These are phyloP conservation scores for Ancistrus triradiatus DNA, from an alignment of 2,113 vertebrate genomes.

Conservation along the genomic window DNA sequence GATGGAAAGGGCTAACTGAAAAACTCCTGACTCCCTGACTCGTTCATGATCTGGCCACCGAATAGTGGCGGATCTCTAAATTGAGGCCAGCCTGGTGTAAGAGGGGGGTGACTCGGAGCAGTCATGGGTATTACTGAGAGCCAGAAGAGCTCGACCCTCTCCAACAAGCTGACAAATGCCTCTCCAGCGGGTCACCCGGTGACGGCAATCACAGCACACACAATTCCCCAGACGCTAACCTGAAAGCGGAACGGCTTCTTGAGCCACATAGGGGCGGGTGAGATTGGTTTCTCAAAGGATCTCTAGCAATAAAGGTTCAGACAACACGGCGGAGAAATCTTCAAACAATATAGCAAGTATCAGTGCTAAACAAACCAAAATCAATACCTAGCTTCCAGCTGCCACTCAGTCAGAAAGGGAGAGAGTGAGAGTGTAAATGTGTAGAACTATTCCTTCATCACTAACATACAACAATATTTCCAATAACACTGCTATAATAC, in stretches of 20 bases:
- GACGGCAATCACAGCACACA: constrained; percentile 25
- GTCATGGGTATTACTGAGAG: constrained; percentile 52
- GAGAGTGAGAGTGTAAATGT: too few species aligned
- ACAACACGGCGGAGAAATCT: too few species aligned
- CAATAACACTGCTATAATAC: too few species aligned
- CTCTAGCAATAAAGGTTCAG: too few species aligned
- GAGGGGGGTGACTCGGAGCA: constrained; percentile 43
- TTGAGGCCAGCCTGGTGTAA: constrained; percentile 58
- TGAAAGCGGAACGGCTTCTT: too few species aligned
- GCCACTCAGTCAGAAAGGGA: too few species aligned
- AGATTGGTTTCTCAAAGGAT: too few species aligned
- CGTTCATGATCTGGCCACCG: constrained; percentile 27
- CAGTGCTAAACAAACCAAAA: not conserved
- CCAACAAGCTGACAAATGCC: constrained; percentile 53
- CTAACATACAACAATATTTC: too few species aligned
- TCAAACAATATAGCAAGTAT: constrained; percentile 8
- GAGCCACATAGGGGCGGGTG: constrained; percentile 19
- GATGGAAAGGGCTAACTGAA: too few species aligned
- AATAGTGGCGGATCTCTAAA: constrained; percentile 53
- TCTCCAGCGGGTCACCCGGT: constrained; percentile 31
- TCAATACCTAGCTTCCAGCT: too few species aligned
- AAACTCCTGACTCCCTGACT: too few species aligned
- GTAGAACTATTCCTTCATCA: too few species aligned
- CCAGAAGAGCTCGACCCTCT: constrained; percentile 35
- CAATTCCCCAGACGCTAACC: constrained; percentile 30